Base-by-base conservation (phyloP, 2,797 vertebrate species). In the Alca torda region DNA sequence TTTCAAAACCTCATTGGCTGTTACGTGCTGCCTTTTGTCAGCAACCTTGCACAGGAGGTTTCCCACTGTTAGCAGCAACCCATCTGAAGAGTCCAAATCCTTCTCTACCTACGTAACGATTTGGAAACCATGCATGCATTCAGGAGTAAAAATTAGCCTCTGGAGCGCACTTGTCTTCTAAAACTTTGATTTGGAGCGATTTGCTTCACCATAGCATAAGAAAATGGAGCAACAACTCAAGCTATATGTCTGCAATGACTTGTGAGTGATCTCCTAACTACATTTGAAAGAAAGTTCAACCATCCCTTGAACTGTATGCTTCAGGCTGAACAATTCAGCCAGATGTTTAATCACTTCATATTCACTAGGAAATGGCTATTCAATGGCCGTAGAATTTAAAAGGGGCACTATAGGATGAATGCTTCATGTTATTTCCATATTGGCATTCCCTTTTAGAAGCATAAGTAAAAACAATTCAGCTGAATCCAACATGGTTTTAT, bases 341-440 rank as follows among this genome's bases (percentile, higher is more conserved):
- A 97, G 93, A 96, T 96, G 97, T 95, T 97, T 97, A 97, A 96
- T 97, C 90, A 86, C 96, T 95, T 91, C 82, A 84, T 81, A 64
- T 87, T 88, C 93, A 56, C 76, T 54, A 95, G 89, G 73, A 96
- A 95, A 93, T 87, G 82, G 91, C 69, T 93, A 95, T 88, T 97
- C 96, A 96, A 96, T 91, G 74, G 92, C 92, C 30, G 0, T 92
- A 69, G 95, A 96, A 95, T 82, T 94, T 76, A 63, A 90, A 90
- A 95, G 70, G 73, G 79, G 78, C 89, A 51, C 63, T 75, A 41
- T 12, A 46, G 86, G 82, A 80, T 91, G 82, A 93, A 91, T 76
- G 79, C 94, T 93, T 91, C 45, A 28, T 69, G 54, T 91, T 96
- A 89, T 39, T 93, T 81, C 89, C 68, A 10, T 74, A 97, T 92